Evolutionary conservation across 2,888 invertebrate genomes (phyloP).

Genomic region (Sphaeridia pumilis): DNA sequence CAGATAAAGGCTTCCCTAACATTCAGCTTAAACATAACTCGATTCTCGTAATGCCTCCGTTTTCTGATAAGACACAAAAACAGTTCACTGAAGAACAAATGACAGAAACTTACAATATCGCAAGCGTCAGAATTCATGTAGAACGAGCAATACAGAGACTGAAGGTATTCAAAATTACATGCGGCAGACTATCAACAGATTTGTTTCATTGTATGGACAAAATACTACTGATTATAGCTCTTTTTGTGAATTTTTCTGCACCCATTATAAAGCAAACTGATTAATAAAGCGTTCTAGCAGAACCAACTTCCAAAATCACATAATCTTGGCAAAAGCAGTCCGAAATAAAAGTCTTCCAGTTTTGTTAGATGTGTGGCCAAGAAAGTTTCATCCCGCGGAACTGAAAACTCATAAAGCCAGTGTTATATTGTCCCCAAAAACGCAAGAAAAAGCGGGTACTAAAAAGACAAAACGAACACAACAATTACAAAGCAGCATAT

Average conservation of each 20-base stretch:
- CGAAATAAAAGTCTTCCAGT: neutral
- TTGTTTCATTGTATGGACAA: slow-evolving; percentile 6
- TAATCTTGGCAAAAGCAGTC: neutral
- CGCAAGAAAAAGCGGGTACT: no score
- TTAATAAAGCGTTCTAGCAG: no score
- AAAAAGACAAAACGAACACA: no score
- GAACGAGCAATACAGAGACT: slow-evolving; percentile 13
- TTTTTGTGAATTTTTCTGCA: slow-evolving; percentile 5
- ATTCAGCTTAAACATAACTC: neutral
- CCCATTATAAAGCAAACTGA: slow-evolving; percentile 7
- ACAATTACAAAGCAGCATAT: no score
- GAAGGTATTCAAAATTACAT: slow-evolving; percentile 8
- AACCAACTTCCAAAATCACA: no score
- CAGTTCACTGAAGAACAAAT: neutral
- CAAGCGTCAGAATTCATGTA: slow-evolving; percentile 12
- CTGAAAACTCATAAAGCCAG: neutral
- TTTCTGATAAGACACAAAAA: neutral
- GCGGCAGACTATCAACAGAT: neutral
- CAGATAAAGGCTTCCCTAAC: slow-evolving; percentile 19
- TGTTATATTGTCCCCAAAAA: no score
- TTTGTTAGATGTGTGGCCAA: neutral
- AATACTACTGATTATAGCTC: slow-evolving; percentile 6
- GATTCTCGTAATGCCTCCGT: slow-evolving; percentile 16
- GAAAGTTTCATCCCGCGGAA: neutral
- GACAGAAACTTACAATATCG: slow-evolving; percentile 8